Percentiles rank a stretch among this genome's conserved stretches.
These are phyloP conservation scores for Apoda limacodes DNA, from an alignment of 2,888 invertebrate genomes.

Conservation along the genomic window DNA sequence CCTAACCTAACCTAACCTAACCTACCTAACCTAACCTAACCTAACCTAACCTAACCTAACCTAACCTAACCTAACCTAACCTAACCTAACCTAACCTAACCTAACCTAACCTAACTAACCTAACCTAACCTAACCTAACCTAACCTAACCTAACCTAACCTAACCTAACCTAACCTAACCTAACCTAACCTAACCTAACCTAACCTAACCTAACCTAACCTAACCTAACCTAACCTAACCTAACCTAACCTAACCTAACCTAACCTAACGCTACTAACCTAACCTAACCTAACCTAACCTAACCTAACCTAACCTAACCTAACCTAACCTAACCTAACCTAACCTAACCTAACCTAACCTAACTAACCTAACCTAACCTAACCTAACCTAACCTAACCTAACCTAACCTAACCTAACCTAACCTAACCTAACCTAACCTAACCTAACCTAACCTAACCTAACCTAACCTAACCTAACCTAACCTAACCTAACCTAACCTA, in stretches of 20 bases:
- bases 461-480: slow-evolving; percentile 10
- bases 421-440: slow-evolving; percentile 19
- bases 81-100: slow-evolving; percentile 15
- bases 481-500: slow-evolving; percentile 9
- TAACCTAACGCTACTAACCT: slow-evolving; percentile 12
- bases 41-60: slow-evolving; percentile 17
- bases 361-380: slow-evolving; percentile 17
- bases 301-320: slow-evolving; percentile 13
- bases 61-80: slow-evolving; percentile 16
- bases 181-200: slow-evolving; percentile 14
- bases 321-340: slow-evolving; percentile 15
- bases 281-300: slow-evolving; percentile 13
- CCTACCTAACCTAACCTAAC: slow-evolving; percentile 17
- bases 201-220: slow-evolving; percentile 14
- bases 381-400: slow-evolving; percentile 17
- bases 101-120: slow-evolving; percentile 14
- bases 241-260: slow-evolving; percentile 13
- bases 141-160: slow-evolving; percentile 13
- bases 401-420: slow-evolving; percentile 19
- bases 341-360: slow-evolving; percentile 18
- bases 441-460: slow-evolving; percentile 16
- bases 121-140: slow-evolving; percentile 12
- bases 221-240: slow-evolving; percentile 12
- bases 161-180: slow-evolving; percentile 15
- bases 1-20: slow-evolving; percentile 16